Conservation (phyloP, 2,113 vertebrate genomes). For the Bubo scandiacus region DNA sequence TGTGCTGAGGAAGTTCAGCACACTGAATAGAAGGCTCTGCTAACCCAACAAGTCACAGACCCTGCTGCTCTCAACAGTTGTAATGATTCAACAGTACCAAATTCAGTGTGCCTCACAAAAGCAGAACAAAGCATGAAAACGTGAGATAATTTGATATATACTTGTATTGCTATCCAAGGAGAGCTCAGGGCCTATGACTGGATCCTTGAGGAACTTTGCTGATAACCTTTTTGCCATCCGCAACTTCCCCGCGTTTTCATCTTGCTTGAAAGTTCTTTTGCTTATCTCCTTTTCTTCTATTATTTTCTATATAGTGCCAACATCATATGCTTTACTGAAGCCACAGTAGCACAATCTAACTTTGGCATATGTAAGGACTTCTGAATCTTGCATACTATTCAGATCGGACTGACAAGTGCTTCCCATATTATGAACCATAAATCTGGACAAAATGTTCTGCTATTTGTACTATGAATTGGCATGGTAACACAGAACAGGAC, state of each 20-base stretch:
- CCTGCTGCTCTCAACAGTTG: neutral
- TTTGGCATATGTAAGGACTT: neutral
- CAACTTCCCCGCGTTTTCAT: fast-evolving
- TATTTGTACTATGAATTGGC: neutral
- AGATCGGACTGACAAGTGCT: neutral
- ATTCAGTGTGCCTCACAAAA: neutral
- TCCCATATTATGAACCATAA: neutral
- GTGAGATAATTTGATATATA: neutral
- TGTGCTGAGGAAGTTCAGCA: neutral
- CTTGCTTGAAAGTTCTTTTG: neutral
- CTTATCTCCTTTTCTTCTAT: neutral
- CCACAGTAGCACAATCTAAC: neutral
- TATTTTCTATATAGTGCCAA: neutral
- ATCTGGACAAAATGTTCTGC: slow-evolving; percentile 44
- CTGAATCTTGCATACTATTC: neutral
- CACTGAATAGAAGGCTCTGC: neutral
- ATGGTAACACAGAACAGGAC: neutral
- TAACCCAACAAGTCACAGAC: neutral
- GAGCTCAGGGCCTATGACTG: neutral
- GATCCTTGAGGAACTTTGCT: neutral
- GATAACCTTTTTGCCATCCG: neutral
- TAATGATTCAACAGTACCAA: neutral
- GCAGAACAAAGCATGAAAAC: neutral
- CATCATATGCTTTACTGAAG: neutral
- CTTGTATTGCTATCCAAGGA: neutral